Conservation (phyloP, 1,140 invertebrate genomes). For the Prorops nasuta region DNA sequence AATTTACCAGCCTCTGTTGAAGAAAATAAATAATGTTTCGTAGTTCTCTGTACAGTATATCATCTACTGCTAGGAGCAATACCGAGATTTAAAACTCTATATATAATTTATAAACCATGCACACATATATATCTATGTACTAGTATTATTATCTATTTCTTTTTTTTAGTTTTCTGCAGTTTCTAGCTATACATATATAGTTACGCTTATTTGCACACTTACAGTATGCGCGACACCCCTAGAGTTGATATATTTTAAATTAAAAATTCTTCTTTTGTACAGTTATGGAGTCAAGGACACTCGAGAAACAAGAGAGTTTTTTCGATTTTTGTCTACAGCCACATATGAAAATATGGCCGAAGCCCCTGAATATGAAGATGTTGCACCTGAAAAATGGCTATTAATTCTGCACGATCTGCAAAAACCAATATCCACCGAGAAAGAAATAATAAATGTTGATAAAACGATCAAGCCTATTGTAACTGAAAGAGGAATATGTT, state of each 20-base stretch:
- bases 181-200: no score
- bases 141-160: no score
- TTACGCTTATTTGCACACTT: no score
- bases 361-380: slow-evolving; percentile 12
- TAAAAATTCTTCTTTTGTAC: background rate
- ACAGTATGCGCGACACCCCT: no score
- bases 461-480: slow-evolving; percentile 13
- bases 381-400: slow-evolving; percentile 20
- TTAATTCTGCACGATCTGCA: slow-evolving; percentile 23
- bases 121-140: no score
- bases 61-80: no score
- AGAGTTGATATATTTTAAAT: background rate
- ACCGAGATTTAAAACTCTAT: no score
- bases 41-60: no score
- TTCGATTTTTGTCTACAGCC: slow-evolving; percentile 19
- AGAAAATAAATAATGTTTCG: no score
- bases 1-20: no score
- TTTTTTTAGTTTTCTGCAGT: no score
- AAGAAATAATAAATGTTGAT: background rate
- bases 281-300: slow-evolving; percentile 27
- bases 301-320: slow-evolving; percentile 22
- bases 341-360: slow-evolving; percentile 14
- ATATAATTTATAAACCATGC: no score
- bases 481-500: slow-evolving; percentile 27
- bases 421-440: slow-evolving; percentile 1